Evolutionary conservation across 2,113 vertebrate species (phyloP).

Genomic region (Syngnathus floridae): DNA sequence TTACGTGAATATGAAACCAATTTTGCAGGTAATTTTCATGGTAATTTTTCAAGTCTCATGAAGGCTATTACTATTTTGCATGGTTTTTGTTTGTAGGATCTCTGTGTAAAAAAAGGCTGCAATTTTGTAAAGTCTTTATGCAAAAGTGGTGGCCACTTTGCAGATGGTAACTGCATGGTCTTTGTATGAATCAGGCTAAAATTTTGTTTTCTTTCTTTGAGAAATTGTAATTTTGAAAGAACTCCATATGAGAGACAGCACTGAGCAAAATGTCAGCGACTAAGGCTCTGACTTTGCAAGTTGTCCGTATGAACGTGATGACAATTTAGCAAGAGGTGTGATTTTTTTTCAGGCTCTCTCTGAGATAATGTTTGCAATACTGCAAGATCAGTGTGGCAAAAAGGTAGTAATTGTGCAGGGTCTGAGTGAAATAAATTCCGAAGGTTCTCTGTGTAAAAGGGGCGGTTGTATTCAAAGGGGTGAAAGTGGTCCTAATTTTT

Average conservation of each 20-base stretch:
- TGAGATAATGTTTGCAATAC: background rate
- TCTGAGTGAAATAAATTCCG: background rate
- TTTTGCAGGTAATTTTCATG: no score
- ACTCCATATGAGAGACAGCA: no score
- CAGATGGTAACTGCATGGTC: background rate
- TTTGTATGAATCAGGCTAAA: background rate
- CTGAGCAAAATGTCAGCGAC: no score
- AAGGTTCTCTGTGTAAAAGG: background rate
- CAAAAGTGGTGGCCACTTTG: background rate
- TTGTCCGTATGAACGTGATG: background rate
- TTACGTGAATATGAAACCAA: no score
- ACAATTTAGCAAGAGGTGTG: background rate
- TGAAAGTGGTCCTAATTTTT: background rate
- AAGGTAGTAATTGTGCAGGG: background rate
- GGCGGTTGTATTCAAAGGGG: background rate
- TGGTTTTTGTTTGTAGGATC: background rate
- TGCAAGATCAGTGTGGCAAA: background rate
- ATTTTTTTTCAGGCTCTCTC: background rate
- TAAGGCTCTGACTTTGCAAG: background rate
- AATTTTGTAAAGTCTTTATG: no score
- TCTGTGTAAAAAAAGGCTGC: background rate
- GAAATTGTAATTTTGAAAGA: background rate
- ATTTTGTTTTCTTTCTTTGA: background rate
- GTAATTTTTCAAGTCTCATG: no score
- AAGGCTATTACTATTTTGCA: no score